Conservation (phyloP, 2,113 vertebrate genomes). For the Bos taurus region DNA sequence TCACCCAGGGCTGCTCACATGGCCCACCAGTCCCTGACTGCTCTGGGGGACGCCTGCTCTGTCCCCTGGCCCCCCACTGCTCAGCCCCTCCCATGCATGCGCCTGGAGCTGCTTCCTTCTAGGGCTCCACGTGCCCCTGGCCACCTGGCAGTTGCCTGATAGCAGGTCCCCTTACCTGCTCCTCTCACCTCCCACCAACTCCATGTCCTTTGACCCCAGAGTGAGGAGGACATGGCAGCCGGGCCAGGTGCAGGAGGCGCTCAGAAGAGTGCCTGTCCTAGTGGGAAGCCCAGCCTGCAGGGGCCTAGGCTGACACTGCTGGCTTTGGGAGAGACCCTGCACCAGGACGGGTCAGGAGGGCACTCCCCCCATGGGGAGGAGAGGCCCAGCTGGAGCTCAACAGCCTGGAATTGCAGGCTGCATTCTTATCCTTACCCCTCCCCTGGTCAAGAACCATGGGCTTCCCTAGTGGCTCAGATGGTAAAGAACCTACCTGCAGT, state of each 20-base stretch:
- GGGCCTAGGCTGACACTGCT: not conserved
- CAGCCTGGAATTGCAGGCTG: not conserved
- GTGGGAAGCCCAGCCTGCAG: not conserved
- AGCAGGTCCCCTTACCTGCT: not conserved
- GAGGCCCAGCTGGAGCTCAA: not conserved
- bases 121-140: not conserved
- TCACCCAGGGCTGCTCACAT: fast-evolving
- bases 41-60: not conserved
- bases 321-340: not conserved
- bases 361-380: not conserved
- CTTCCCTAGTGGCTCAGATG: not conserved
- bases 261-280: not conserved
- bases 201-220: not conserved
- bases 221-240: fast-evolving
- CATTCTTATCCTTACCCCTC: not conserved
- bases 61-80: fast-evolving
- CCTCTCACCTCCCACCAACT: not conserved
- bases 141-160: not conserved
- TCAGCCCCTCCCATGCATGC: not conserved
- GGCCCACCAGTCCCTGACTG: not conserved
- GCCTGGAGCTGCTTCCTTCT: not conserved
- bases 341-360: not conserved
- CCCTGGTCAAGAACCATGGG: not conserved
- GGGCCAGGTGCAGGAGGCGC: not conserved
- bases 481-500: not conserved